Conservation (phyloP, 2,888 invertebrate genomes). For the Selenia dentaria region DNA sequence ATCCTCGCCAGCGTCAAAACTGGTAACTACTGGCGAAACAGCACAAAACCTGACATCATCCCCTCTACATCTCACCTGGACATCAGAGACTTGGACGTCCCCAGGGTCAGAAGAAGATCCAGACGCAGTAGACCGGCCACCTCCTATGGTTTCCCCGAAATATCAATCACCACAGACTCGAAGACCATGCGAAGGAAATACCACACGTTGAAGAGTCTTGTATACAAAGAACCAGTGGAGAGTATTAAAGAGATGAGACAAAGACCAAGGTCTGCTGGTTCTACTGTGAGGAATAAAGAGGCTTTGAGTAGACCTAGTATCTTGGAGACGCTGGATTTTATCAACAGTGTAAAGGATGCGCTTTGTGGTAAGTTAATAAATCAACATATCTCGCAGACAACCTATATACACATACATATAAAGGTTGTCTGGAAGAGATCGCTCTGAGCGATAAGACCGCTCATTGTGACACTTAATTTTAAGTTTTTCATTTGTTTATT, state of each 20-base stretch:
- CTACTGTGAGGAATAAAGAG: constrained; percentile 69
- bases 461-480: no score
- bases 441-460: no score
- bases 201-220: constrained; percentile 62
- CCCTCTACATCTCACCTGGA: constrained; percentile 61
- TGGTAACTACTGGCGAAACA: constrained; percentile 72
- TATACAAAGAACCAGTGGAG: constrained; percentile 74
- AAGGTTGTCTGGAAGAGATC: no score
- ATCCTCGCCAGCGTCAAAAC: constrained; percentile 68
- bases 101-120: constrained; percentile 57
- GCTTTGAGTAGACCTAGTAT: constrained; percentile 70
- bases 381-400: no score
- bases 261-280: constrained; percentile 73
- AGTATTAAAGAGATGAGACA: constrained; percentile 66
- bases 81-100: constrained; percentile 43
- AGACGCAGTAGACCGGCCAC: constrained; percentile 60
- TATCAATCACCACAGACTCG: constrained; percentile 66
- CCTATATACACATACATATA: no score
- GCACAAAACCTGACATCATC: constrained; percentile 73
- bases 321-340: constrained; percentile 76
- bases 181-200: constrained; percentile 61
- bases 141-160: constrained; percentile 72
- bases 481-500: no score
- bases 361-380: constrained; percentile 71
- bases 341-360: constrained; percentile 73